Evolutionary conservation across 2,888 invertebrate genomes (phyloP).

Genomic region (Gerris lacustris): DNA sequence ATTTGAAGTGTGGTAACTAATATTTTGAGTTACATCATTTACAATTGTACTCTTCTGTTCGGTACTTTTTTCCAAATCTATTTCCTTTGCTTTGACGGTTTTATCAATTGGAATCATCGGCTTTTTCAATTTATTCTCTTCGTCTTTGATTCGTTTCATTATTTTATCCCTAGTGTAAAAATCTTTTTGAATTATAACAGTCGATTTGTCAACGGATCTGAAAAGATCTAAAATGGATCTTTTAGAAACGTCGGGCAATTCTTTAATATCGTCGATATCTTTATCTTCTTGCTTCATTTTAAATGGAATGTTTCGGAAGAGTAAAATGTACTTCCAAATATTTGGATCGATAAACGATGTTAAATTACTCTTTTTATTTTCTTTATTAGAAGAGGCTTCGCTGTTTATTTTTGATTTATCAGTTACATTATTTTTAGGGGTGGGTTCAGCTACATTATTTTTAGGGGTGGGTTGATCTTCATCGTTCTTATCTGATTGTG

Average conservation of each 20-base stretch:
- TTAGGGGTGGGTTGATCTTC: too few species aligned
- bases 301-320: neutral
- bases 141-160: constrained; percentile 21
- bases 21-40: too few species aligned
- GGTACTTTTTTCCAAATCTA: too few species aligned
- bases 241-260: neutral
- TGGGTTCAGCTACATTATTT: too few species aligned
- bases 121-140: neutral
- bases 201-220: constrained; percentile 19
- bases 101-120: neutral
- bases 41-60: too few species aligned
- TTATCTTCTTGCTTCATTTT: neutral
- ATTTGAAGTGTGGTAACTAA: too few species aligned
- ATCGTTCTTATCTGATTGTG: too few species aligned
- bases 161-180: constrained; percentile 24
- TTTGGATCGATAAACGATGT: neutral
- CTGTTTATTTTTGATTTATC: too few species aligned
- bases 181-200: constrained; percentile 23
- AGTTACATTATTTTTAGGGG: too few species aligned
- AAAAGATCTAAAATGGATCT: constrained; percentile 16
- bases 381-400: too few species aligned
- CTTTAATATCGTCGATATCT: neutral
- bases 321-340: neutral
- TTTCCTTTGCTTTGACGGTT: neutral
- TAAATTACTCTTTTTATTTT: too few species aligned